phyloP scores from a whole-genome alignment of 2,113 vertebrate genomes.

The Smithornis capensis region DNA sequence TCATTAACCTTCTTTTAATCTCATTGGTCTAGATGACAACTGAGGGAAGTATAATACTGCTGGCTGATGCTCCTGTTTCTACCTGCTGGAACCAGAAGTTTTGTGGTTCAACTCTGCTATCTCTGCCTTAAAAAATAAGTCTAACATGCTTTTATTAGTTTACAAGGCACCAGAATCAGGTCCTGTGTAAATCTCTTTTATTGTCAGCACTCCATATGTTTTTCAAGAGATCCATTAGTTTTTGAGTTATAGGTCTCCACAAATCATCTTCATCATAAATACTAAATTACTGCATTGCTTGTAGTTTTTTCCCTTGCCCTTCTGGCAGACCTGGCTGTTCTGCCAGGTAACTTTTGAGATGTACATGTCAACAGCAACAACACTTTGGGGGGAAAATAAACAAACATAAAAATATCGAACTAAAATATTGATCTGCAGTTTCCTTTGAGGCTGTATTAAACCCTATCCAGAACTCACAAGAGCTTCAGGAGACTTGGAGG shows the following conservation, averaged over 20 bases:
- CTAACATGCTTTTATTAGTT: background rate
- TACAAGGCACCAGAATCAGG: background rate
- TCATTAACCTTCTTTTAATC: background rate
- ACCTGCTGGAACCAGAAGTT: background rate
- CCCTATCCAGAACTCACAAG: background rate
- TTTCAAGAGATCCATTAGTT: background rate
- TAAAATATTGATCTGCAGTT: background rate
- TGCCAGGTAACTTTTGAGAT: background rate
- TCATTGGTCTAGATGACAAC: background rate
- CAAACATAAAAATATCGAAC: background rate
- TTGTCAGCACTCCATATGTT: background rate
- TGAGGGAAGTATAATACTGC: background rate
- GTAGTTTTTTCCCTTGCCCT: background rate
- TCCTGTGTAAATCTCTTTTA: background rate
- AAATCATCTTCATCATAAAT: background rate
- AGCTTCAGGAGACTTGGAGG: background rate
- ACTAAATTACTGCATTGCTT: background rate
- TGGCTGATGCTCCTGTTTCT: background rate
- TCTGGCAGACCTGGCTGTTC: background rate
- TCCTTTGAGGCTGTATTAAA: background rate
- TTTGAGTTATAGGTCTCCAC: background rate
- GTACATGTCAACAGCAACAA: background rate
- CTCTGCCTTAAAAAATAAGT: background rate
- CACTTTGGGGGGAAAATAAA: background rate
- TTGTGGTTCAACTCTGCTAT: background rate